A percentile compares a stretch with the other conserved stretches of the same genome.
These are phyloP conservation scores for Acridotheres tristis DNA, from an alignment of 2,797 vertebrate genomes.

Conservation along the genomic window DNA sequence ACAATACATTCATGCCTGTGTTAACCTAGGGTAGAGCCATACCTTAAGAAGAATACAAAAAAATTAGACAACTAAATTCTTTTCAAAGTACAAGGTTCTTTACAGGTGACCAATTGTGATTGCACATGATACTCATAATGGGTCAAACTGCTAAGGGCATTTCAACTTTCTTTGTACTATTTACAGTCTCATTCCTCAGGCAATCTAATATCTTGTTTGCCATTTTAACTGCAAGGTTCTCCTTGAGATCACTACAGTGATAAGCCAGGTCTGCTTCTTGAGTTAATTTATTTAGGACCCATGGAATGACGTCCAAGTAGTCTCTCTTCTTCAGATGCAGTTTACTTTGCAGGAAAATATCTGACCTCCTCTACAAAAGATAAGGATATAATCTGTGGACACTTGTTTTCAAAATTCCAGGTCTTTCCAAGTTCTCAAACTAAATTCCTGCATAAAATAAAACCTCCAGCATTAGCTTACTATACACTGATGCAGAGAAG, in stretches of 20 bases:
- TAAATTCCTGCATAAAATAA: not conserved
- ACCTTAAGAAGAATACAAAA: not conserved
- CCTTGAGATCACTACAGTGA: constrained; percentile 18
- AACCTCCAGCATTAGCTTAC: not conserved
- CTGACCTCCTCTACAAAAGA: not conserved
- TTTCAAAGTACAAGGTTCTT: not conserved
- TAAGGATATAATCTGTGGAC: not conserved
- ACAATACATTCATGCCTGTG: not conserved
- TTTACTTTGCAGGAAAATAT: not conserved
- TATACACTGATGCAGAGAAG: not conserved
- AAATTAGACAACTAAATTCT: not conserved
- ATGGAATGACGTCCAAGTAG: not conserved
- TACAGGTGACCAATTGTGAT: not conserved
- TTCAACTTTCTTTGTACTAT: constrained; percentile 33
- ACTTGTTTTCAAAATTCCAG: not conserved
- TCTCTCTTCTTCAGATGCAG: not conserved
- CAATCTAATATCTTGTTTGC: constrained; percentile 48
- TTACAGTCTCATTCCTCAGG: constrained; percentile 41
- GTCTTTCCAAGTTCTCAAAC: not conserved
- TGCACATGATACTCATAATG: not conserved
- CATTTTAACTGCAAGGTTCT: constrained; percentile 30
- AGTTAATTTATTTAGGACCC: constrained; percentile 11
- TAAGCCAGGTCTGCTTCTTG: constrained; percentile 15
- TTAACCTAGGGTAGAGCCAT: not conserved
- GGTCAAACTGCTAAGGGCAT: constrained; percentile 5